Base-by-base conservation (phyloP, 1,140 invertebrate species). In the Acromyrmex charruanus region DNA sequence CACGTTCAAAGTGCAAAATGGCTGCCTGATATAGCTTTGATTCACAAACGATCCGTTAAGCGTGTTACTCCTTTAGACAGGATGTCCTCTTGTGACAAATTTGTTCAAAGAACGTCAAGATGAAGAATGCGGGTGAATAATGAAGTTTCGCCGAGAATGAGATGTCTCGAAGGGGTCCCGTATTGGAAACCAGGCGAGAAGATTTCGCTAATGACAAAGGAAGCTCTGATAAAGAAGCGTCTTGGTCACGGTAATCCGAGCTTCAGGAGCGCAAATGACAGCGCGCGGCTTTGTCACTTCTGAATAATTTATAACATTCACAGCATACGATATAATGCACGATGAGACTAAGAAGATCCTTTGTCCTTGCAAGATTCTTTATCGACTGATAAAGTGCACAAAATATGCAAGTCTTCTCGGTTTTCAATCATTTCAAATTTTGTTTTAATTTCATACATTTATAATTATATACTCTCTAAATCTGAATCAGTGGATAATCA, bases 91-190 rank as follows among this genome's bases (percentile, higher is more conserved):
- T 12, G 12, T 28, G 53, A 49, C 49, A 49, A 63, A 90, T 88
- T 85, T 80, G 58, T 86, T 71, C 69, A 75, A 65, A 86, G 75
- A 77, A 14, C n/a, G 28, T 14, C 1, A 39, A 71, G 28, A 16
- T 63, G 75, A 90, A 68, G 61, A 82, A 90, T 90, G 89, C 81
- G 81, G 89, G 89, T 72, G 86, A 90, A 82, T 90, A 90, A 90
- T 82, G 77, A 90, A 90, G 72, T 88, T 74, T 77, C 65, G 79
- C 72, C 25, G 66, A 25, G 53, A 74, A 77, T 77, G 59, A 90
- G 61, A 63, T 61, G 49, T 69, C 69, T 65, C 51, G 63, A 75
- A 71, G 28, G 39, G 39, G 80, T 85, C 80, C 80, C 88, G 86
- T 90, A 90, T 90, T 85, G 74, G 74, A 88, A 90, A 85, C 66